Conservation (phyloP, 2,888 invertebrate genomes). For the Agrypnus murinus region DNA sequence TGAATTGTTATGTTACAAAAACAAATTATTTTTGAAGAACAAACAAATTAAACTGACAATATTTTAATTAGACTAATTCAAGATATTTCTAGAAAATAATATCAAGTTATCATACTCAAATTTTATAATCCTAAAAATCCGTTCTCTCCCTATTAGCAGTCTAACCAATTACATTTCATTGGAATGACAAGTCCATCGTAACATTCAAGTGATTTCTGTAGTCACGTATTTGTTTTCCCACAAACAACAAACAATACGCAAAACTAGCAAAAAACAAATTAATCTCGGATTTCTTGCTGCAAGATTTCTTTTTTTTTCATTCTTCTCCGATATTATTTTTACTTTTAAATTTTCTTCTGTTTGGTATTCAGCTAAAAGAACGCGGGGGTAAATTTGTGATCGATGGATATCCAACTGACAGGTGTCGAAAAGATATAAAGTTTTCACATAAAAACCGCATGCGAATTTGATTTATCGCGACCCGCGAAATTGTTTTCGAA, state of each 20-base stretch:
- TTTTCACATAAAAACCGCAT: constrained; percentile 52
- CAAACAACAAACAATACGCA: constrained; percentile 20
- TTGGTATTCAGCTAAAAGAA: constrained; percentile 21
- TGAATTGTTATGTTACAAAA: no score
- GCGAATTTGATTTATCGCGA: constrained; percentile 56
- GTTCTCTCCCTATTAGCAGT: no score
- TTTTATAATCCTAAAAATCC: no score
- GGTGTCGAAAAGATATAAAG: constrained; percentile 57
- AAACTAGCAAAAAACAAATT: constrained; percentile 4
- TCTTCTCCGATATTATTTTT: background rate
- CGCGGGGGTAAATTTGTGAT: constrained; percentile 39
- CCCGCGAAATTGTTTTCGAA: constrained; percentile 52
- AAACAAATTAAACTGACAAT: no score
- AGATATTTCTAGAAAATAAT: no score
- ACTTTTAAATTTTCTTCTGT: constrained; percentile 16
- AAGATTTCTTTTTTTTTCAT: no score
- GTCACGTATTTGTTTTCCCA: constrained; percentile 23
- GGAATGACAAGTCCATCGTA: no score
- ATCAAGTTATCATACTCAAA: no score
- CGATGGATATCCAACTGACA: constrained; percentile 54
- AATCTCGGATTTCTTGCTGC: background rate
- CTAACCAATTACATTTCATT: constrained; percentile 14
- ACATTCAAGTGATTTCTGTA: background rate
- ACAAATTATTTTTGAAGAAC: no score
- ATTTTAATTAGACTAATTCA: no score